These are phyloP conservation scores for Periplaneta americana DNA, from an alignment of 1,140 invertebrate genomes.

Conservation along the genomic window DNA sequence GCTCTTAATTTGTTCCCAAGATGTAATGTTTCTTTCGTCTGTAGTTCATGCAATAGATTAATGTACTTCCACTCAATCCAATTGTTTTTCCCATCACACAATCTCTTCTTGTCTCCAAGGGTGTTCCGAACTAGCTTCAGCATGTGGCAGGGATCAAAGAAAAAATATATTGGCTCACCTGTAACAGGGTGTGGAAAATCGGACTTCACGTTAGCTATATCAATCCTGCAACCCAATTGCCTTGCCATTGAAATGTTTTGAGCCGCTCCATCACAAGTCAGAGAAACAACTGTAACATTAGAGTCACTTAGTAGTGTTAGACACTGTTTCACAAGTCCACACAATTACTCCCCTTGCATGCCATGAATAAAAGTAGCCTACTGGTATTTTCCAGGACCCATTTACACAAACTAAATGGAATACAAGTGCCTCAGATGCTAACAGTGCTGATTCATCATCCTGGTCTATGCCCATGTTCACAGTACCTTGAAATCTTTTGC, in stretches of 20 bases:
- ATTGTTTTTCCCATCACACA: slow-evolving; percentile 12
- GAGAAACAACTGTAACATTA: background rate
- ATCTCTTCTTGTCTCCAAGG: background rate
- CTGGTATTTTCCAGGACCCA: slow-evolving; percentile 21
- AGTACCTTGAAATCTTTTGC: slow-evolving; percentile 23
- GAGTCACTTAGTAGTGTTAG: background rate
- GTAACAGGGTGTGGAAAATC: background rate
- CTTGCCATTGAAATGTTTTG: background rate
- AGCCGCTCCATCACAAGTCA: slow-evolving; percentile 5
- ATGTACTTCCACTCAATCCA: slow-evolving; percentile 24
- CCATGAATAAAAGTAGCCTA: slow-evolving; percentile 23
- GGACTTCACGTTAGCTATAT: background rate
- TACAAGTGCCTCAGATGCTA: slow-evolving; percentile 22
- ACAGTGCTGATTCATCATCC: slow-evolving; percentile 17
- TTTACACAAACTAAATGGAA: slow-evolving; percentile 18
- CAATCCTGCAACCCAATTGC: background rate
- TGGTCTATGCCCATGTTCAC: slow-evolving; percentile 27
- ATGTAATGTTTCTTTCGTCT: slow-evolving; percentile 24
- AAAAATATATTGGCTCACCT: background rate
- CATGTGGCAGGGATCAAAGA: background rate
- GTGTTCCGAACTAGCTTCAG: slow-evolving; percentile 1
- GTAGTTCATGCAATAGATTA: slow-evolving; percentile 19
- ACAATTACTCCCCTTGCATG: too few species aligned
- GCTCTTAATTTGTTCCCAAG: slow-evolving; percentile 25
- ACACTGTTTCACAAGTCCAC: slow-evolving; percentile 20